A percentile compares a stretch with the other conserved stretches of the same genome.
Conservation (phyloP, 2,797 vertebrate genomes). For the Pseudomugil gertrudae region DNA sequence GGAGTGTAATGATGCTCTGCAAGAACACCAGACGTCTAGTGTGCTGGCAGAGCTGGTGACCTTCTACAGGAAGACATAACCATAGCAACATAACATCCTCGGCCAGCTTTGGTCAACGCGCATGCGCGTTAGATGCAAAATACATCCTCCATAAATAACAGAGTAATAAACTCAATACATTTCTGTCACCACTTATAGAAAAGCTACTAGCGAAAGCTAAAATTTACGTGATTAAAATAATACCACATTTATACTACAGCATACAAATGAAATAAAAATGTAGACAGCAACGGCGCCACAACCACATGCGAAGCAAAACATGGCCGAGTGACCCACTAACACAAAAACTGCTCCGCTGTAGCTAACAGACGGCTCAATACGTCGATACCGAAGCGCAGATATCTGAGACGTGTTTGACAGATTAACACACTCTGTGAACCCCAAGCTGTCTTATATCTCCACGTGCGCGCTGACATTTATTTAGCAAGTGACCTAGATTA, state of each 20-base stretch:
- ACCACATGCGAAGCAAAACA: constrained; percentile 19
- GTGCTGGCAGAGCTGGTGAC: constrained; percentile 38
- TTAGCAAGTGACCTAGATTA: constrained; percentile 72
- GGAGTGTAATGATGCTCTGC: constrained; percentile 7
- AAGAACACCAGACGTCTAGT: constrained; percentile 26
- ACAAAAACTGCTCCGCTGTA: constrained; percentile 13
- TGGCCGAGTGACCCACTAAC: constrained; percentile 62
- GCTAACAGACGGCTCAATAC: neutral
- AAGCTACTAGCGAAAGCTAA: neutral
- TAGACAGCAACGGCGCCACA: too few species aligned
- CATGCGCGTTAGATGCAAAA: constrained; percentile 11
- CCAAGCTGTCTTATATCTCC: neutral
- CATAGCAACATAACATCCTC: constrained; percentile 61
- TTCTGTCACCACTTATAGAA: too few species aligned
- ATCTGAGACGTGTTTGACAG: neutral
- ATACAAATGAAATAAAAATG: too few species aligned
- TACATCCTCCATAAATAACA: neutral
- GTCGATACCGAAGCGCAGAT: neutral
- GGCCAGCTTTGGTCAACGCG: constrained; percentile 22
- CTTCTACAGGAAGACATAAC: constrained; percentile 57
- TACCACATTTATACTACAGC: neutral
- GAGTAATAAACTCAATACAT: neutral
- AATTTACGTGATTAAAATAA: neutral
- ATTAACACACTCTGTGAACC: neutral
- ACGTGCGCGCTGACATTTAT: neutral